Evolutionary conservation across 2,888 invertebrate genomes (phyloP).

Genomic region (Sussaba pulchella): DNA sequence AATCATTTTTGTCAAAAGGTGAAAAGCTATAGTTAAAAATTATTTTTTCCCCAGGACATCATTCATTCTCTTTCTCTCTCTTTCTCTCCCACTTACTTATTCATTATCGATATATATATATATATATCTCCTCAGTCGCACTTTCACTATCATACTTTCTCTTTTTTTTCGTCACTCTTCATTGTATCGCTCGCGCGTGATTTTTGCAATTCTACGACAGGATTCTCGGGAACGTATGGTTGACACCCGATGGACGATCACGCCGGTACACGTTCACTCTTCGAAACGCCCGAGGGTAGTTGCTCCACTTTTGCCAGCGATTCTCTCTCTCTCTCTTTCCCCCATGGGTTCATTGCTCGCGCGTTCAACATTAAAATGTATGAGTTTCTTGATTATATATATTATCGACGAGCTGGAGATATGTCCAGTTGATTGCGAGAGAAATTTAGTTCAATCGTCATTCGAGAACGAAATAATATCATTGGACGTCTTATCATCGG

Average conservation of each 20-base stretch:
- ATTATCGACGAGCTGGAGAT: slow-evolving; percentile 21
- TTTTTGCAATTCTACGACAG: slow-evolving; percentile 37
- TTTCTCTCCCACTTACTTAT: neutral
- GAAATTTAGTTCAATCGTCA: neutral
- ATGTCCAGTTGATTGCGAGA: neutral
- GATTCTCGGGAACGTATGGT: slow-evolving; percentile 43
- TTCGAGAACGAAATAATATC: neutral
- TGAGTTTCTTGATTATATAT: neutral
- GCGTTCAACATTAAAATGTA: slow-evolving; percentile 38
- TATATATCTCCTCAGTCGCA: too few relatives aligned
- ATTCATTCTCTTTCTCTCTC: slow-evolving; percentile 4
- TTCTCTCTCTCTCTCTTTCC: slow-evolving; percentile 60
- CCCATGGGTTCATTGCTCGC: neutral
- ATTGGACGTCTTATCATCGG: neutral
- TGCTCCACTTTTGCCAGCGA: slow-evolving; percentile 76
- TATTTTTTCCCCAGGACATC: too few relatives aligned
- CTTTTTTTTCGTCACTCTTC: neutral
- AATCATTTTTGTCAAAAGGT: too few relatives aligned
- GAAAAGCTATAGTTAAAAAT: too few relatives aligned
- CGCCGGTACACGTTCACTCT: slow-evolving; percentile 53
- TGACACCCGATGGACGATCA: slow-evolving; percentile 64
- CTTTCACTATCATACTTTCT: neutral
- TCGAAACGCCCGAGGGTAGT: slow-evolving; percentile 73
- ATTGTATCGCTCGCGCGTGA: slow-evolving; percentile 31
- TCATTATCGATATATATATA: neutral